Evolutionary conservation across 2,888 invertebrate genomes (phyloP), one percentile per base, ranked within the genome.

Genomic region (Chrysopilus asiliformis): DNA sequence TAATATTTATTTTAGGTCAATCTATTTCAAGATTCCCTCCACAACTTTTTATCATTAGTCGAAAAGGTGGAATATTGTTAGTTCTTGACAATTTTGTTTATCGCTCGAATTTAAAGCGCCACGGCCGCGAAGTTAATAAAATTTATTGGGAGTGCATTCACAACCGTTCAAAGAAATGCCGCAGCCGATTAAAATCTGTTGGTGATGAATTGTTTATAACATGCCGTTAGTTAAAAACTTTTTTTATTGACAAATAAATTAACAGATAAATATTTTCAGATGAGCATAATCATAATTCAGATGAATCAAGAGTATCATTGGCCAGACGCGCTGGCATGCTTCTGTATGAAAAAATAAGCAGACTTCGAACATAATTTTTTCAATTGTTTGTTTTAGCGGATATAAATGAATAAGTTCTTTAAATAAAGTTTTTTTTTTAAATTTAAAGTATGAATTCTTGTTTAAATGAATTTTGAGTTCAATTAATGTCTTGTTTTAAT

Each of bases 121-220:
- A 57, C 38, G 63, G 63, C 15, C 53, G 55, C 5, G 46, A 50
- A 36, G 48, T 48, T 30, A 56, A 63, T 34, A 60, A 58, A 38
- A 51, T 61, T n/a, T 63, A 63, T 31, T 63, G 63, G 63, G 63
- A 63, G 45, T 63, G 63, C 36, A 58, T 63, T 16, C 59, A 62
- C 28, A 63, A 63, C 46, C 56, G 63, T n/a, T 58, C 59, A 3
- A 55, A 51, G 35, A 62, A 61, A 43, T 63, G 63, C 36, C 56
- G 61, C 2, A 61, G 63, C 41, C 58, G 63, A 2, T 43, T 63
- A 16, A 63, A 63, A 47, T 60, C 62, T 8, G 50, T 62, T 31
- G 60, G 58, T 3, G 58, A 63, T 45, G 56, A 58, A 50, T 50
- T 63, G 33, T 58, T 52, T 40, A 56, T 63, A 7, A 60, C 63